Conservation (phyloP, 2,888 invertebrate species). For the Leptopilina syphax region DNA sequence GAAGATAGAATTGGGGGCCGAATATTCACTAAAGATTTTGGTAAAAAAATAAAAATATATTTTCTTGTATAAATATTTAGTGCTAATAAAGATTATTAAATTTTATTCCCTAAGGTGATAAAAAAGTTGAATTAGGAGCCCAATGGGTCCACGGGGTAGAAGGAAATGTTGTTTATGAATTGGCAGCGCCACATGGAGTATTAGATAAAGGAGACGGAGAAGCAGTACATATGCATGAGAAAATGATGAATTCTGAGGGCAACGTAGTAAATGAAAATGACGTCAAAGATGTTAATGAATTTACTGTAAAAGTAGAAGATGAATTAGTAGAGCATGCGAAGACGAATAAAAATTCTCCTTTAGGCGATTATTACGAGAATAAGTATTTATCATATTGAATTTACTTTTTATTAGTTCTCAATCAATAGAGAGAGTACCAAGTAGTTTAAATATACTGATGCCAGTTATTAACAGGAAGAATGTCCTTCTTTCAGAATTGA, state of each 20-base stretch:
- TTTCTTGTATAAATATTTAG: not conserved
- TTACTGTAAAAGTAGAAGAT: too few species aligned
- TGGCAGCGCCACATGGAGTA: constrained; percentile 63
- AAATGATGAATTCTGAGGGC: not conserved
- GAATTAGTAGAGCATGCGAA: too few species aligned
- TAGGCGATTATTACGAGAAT: too few species aligned
- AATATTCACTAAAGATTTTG: constrained; percentile 73
- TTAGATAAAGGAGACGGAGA: constrained; percentile 44
- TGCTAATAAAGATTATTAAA: not conserved
- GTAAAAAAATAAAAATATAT: constrained; percentile 64
- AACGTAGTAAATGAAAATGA: not conserved
- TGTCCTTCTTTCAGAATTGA: constrained; percentile 1
- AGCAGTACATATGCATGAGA: not conserved
- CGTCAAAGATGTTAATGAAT: too few species aligned
- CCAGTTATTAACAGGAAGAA: too few species aligned
- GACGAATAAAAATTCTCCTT: too few species aligned
- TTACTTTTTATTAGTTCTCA: too few species aligned
- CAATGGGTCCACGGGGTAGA: constrained; percentile 67
- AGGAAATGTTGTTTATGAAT: constrained; percentile 61
- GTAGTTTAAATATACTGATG: too few species aligned
- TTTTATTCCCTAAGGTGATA: constrained; percentile 67
- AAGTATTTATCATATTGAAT: too few species aligned
- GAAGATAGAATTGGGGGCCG: constrained; percentile 78
- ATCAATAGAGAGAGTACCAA: too few species aligned
- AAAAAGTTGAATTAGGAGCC: constrained; percentile 63